Percentiles rank a stretch among this genome's conserved stretches.
These are phyloP conservation scores for Nudaria mundana DNA, from an alignment of 2,888 invertebrate genomes.

Conservation along the genomic window DNA sequence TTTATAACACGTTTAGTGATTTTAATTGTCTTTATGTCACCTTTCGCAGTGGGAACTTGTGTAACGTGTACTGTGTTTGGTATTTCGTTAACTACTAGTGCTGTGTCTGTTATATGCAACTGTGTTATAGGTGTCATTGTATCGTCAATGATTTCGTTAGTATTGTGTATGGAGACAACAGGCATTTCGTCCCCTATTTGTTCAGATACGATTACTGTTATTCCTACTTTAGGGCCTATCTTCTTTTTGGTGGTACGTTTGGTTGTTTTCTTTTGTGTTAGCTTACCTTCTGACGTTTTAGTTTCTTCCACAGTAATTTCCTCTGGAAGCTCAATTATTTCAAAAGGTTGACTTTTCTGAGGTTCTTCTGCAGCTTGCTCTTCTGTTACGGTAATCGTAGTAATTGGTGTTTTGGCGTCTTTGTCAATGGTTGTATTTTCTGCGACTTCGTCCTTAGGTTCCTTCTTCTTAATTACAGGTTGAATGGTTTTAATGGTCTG, in stretches of 20 bases:
- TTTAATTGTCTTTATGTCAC: background rate
- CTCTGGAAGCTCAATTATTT: constrained; percentile 31
- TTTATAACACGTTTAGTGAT: background rate
- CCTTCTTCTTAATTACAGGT: constrained; percentile 39
- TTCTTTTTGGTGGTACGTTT: constrained; percentile 42
- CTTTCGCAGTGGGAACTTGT: background rate
- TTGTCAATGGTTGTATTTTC: constrained; percentile 29
- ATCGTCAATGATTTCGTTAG: background rate
- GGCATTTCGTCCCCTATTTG: background rate
- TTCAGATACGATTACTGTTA: background rate
- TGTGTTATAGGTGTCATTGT: background rate
- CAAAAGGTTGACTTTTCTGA: background rate
- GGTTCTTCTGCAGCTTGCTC: background rate
- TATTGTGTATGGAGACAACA: background rate
- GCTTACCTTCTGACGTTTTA: constrained; percentile 17
- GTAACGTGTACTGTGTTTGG: background rate
- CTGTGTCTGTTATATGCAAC: background rate
- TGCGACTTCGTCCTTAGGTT: constrained; percentile 36
- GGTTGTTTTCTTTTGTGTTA: constrained; percentile 23
- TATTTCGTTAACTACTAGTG: background rate
- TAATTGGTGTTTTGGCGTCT: background rate
- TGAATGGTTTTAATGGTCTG: constrained; percentile 14
- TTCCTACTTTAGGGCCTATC: background rate
- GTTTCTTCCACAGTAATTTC: constrained; percentile 35
- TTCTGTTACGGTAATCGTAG: constrained; percentile 34